Evolutionary conservation across 2,888 invertebrate genomes (phyloP), one percentile per base, ranked within the genome.

Genomic region (Cotesia congregata): DNA sequence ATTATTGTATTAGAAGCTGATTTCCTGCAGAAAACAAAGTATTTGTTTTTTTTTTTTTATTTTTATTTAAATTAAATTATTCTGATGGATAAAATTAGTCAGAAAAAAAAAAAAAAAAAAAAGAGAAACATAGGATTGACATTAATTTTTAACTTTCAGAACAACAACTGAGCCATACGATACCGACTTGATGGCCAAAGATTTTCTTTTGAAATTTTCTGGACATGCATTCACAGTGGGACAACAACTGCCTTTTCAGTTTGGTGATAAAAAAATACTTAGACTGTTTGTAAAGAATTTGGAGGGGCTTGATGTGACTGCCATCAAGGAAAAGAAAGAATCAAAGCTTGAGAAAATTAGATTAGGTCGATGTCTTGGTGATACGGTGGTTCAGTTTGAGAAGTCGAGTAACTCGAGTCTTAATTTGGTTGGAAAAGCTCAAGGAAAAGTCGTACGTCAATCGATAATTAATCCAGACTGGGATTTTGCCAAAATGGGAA

Each of bases 401-500:
- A 98, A 98, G 89, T 95, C 95, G 0, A 98, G 98, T 83, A 95
- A 94, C 84, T 96, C 98, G 0, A 93, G 95, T 0, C 90, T 99
- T 70, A 98, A 97, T 90, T 92, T 99, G 61, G 93, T 95, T 74
- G 99, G 99, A 77, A 97, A 95, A 89, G 94, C 96, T 70, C 96
- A 96, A 90, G 96, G 96, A 93, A 95, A 90, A 89, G 90, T 88
- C 39, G 83, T 86, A 0, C 93, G 96, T 0, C 96, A 97, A 86
- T 97, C 97, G 0, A 97, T 99, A 84, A 99, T 99, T 85, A 98
- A 98, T 90, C 99, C 99, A 0, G 98, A 99, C 88, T 99, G 98
- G 98, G 97, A 99, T 91, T 99, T 99, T 90, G 96, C 97, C 83
- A 97, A 98, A 91, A 98, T 99, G 98, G 99, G 99, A 77, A 98